phyloP scores from a whole-genome alignment of 2,888 invertebrate genomes.

The Amaurobius ferox region DNA sequence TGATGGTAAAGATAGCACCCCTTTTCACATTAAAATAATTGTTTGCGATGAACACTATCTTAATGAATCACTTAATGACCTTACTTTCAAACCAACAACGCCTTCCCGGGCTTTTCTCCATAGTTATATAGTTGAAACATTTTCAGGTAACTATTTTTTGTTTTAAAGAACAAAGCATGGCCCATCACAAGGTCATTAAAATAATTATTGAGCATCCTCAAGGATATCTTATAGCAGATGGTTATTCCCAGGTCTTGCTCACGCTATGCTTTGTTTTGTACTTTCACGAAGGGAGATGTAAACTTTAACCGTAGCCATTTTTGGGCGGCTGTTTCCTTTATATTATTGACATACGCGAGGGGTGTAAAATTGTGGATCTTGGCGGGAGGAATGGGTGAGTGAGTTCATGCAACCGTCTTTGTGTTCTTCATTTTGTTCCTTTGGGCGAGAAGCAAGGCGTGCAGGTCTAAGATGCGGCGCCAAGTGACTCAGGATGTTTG shows the following conservation, averaged over 20 bases:
- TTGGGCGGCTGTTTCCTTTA: neutral
- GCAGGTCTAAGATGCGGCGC: neutral
- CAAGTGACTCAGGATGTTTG: neutral
- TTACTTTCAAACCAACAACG: no score
- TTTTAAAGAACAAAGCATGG: neutral
- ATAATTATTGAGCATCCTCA: neutral
- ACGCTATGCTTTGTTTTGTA: neutral
- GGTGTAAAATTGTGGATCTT: neutral
- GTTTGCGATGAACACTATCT: no score
- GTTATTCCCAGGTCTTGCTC: neutral
- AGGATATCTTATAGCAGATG: neutral
- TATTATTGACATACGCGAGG: conserved; percentile 4
- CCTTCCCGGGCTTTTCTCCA: no score
- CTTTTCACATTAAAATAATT: no score
- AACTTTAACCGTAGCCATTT: neutral
- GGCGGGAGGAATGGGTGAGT: neutral
- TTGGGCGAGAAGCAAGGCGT: neutral
- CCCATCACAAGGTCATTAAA: neutral
- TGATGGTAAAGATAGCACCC: no score
- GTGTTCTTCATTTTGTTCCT: neutral
- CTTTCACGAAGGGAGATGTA: neutral
- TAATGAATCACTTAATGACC: no score
- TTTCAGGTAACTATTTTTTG: no score
- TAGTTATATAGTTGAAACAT: no score
- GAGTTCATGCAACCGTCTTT: neutral